Conservation (phyloP, 2,888 invertebrate species). For the Mellilla xanthometata region DNA sequence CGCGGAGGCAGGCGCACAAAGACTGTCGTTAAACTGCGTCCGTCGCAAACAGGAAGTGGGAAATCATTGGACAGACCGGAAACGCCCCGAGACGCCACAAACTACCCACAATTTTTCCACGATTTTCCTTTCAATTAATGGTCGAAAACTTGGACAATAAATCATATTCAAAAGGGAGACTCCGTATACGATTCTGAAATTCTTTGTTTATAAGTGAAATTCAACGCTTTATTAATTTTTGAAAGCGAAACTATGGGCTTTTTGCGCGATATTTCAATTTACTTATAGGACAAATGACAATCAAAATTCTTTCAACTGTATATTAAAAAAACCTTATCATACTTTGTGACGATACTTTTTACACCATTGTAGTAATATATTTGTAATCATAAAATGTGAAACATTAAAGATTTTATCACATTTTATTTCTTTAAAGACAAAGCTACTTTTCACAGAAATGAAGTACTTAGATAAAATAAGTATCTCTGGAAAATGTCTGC, state of each 20-base stretch:
- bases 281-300: too few species aligned
- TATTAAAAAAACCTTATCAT: too few species aligned
- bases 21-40: slow-evolving; percentile 56
- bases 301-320: too few species aligned
- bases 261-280: neutral
- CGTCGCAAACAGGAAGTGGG: slow-evolving; percentile 60
- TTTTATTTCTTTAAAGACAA: too few species aligned
- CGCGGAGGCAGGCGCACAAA: slow-evolving; percentile 46
- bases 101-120: slow-evolving; percentile 47
- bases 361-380: too few species aligned
- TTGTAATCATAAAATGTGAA: too few species aligned
- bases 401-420: too few species aligned
- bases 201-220: slow-evolving; percentile 57
- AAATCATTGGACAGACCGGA: slow-evolving; percentile 70
- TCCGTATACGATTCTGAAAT: slow-evolving; percentile 44
- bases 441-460: too few species aligned
- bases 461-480: too few species aligned
- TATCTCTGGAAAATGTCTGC: too few species aligned
- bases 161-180: slow-evolving; percentile 55
- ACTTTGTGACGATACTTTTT: too few species aligned
- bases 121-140: slow-evolving; percentile 61
- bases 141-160: slow-evolving; percentile 57
- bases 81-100: slow-evolving; percentile 56
- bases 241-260: neutral
- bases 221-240: slow-evolving; percentile 39